Evolutionary conservation across 92 coral and sea anemone species (phyloP).

Genomic region (Paragorgia papillata): DNA sequence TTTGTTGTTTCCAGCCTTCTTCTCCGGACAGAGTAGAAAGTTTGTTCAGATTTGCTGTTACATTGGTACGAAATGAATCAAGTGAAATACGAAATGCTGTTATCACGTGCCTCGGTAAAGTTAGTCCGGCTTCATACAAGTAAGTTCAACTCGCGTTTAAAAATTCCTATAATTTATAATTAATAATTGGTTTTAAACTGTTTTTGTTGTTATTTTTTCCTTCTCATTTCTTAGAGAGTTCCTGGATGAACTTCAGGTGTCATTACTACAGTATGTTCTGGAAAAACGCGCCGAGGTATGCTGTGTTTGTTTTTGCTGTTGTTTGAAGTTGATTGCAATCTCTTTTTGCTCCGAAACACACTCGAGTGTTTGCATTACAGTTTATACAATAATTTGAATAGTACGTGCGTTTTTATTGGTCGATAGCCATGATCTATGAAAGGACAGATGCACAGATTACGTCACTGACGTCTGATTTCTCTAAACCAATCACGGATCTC

Average conservation of each 20-base stretch:
- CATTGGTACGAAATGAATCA: conserved; percentile 83
- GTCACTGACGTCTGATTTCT: no score
- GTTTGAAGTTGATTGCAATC: no score
- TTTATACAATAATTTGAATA: no score
- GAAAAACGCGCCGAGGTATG: conserved; percentile 94
- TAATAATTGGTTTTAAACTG: not conserved
- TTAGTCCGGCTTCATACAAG: conserved; percentile 95
- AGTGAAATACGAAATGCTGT: conserved; percentile 87
- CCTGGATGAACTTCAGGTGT: conserved; percentile 79
- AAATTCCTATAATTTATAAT: not conserved
- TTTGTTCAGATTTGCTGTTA: conserved; percentile 90
- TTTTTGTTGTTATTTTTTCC: not conserved
- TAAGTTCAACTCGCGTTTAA: conserved; percentile 15
- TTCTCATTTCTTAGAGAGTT: conserved; percentile 70
- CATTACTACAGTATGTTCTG: conserved; percentile 73
- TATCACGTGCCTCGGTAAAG: conserved; percentile 86
- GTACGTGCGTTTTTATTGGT: no score
- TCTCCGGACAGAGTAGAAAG: conserved; percentile 97
- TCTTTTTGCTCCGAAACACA: no score
- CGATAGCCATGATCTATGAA: no score
- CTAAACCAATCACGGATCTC: no score
- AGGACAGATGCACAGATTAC: no score
- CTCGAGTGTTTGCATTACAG: no score
- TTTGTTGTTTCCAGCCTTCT: conserved; percentile 70
- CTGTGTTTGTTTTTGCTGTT: not conserved